phyloP scores from a whole-genome alignment of 2,888 invertebrate species.

The Meandrusa payeni region DNA sequence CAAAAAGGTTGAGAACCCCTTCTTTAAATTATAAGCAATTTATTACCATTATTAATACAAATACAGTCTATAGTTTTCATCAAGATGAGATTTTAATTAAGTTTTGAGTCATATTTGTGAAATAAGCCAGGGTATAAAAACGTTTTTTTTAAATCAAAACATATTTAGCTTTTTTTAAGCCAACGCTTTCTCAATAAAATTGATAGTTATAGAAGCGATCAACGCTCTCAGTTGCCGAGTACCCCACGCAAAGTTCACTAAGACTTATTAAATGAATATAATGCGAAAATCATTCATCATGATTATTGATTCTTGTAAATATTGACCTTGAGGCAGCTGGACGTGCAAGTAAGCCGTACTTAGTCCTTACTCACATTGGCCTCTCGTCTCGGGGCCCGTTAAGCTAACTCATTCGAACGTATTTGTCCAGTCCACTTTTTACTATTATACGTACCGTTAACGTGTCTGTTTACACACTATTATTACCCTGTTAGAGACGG shows the following conservation, averaged over 20 bases:
- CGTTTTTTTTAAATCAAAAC: too few relatives aligned
- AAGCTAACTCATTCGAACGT: conserved; percentile 71
- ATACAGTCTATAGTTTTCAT: too few relatives aligned
- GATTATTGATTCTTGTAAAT: conserved; percentile 24
- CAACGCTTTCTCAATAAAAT: background rate
- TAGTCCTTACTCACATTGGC: conserved; percentile 28
- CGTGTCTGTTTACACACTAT: conserved; percentile 62
- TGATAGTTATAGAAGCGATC: too few relatives aligned
- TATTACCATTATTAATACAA: too few relatives aligned
- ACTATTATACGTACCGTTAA: conserved; percentile 71
- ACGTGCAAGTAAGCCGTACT: background rate
- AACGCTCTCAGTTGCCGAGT: too few relatives aligned
- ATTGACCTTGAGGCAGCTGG: conserved; percentile 10
- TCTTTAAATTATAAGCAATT: too few relatives aligned
- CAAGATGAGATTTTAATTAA: too few relatives aligned
- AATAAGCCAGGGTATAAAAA: too few relatives aligned
- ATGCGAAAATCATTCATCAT: conserved; percentile 24
- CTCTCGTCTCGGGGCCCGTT: conserved; percentile 50
- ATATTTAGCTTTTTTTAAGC: too few relatives aligned
- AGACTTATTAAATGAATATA: conserved; percentile 14
- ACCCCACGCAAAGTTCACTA: conserved; percentile 10
- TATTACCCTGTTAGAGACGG: conserved; percentile 55
- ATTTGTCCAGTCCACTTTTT: conserved; percentile 78
- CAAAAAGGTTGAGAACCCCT: too few relatives aligned
- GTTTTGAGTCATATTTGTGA: too few relatives aligned